Percentiles rank a stretch among this genome's conserved stretches.
phyloP scores from a whole-genome alignment of 2,797 vertebrate genomes.

The Diceros bicornis region DNA sequence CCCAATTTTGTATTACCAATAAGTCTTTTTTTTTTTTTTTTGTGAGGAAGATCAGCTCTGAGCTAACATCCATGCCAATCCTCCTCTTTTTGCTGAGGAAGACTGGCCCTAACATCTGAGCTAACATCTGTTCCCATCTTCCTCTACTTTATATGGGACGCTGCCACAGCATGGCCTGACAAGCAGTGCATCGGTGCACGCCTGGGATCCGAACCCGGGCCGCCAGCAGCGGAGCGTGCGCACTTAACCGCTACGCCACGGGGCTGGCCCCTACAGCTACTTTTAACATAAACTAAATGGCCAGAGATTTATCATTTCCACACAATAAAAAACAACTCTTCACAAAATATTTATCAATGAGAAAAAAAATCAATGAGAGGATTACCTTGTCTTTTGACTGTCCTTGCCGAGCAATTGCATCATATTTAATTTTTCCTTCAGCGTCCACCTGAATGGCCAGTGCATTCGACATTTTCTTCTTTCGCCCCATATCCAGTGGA shows the following conservation, averaged over 20 bases:
- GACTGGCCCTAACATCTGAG: too few species aligned
- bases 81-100: too few species aligned
- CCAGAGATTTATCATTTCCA: conserved; percentile 62
- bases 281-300: conserved; percentile 32
- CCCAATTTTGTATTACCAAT: neutral
- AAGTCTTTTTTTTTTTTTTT: neutral
- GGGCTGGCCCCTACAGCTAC: neutral
- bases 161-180: too few species aligned
- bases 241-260: too few species aligned
- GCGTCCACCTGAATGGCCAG: conserved; percentile 98
- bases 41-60: neutral
- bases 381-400: conserved; percentile 97
- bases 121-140: too few species aligned
- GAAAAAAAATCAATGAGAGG: neutral
- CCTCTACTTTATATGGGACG: too few species aligned
- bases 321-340: neutral
- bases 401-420: conserved; percentile 97
- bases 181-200: too few species aligned
- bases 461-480: conserved; percentile 97
- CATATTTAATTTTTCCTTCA: conserved; percentile 99
- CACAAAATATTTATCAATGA: conserved; percentile 25
- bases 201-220: too few species aligned
- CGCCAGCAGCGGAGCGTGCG: too few species aligned
- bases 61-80: too few species aligned
- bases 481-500: conserved; percentile 98